Percentiles rank a stretch among this genome's conserved stretches.
These are phyloP conservation scores for Meandrusa payeni DNA, from an alignment of 2,888 invertebrate genomes.

Conservation along the genomic window DNA sequence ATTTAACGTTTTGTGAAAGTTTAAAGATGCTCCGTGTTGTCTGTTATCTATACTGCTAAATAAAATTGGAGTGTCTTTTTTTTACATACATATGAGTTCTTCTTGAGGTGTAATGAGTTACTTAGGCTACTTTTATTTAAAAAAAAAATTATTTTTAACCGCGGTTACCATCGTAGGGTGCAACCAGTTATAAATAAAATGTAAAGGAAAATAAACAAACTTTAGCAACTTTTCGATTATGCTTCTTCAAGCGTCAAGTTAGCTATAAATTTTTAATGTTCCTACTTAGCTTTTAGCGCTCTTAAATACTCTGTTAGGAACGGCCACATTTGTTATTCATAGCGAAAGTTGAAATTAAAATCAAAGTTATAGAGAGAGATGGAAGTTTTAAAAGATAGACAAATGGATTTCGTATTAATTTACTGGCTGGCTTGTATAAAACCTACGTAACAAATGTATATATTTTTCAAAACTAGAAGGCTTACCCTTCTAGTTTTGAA, in stretches of 20 bases:
- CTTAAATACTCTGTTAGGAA: slow-evolving; percentile 2
- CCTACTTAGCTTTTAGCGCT: slow-evolving; percentile 6
- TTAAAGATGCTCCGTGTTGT: too few relatives aligned
- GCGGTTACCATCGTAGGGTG: too few relatives aligned
- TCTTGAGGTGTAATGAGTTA: too few relatives aligned
- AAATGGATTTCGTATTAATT: slow-evolving; percentile 1
- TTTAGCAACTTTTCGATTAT: background rate
- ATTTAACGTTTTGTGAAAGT: too few relatives aligned
- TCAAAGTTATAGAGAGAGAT: slow-evolving; percentile 1
- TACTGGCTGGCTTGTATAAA: background rate
- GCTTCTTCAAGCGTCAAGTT: background rate
- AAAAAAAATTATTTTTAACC: too few relatives aligned
- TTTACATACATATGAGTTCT: too few relatives aligned
- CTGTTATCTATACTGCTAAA: too few relatives aligned
- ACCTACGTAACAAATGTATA: background rate
- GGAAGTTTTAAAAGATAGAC: slow-evolving; percentile 7
- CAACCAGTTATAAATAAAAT: too few relatives aligned
- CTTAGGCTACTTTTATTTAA: too few relatives aligned
- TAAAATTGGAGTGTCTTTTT: too few relatives aligned
- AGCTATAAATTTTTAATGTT: slow-evolving; percentile 1
- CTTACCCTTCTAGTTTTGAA: too few relatives aligned
- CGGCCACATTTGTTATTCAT: slow-evolving; percentile 6
- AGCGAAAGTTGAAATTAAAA: slow-evolving; percentile 9
- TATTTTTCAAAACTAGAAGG: too few relatives aligned
- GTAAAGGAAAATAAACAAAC: background rate